Base-by-base conservation (phyloP, 2,888 invertebrate species). In the Microdon myrmicae region DNA sequence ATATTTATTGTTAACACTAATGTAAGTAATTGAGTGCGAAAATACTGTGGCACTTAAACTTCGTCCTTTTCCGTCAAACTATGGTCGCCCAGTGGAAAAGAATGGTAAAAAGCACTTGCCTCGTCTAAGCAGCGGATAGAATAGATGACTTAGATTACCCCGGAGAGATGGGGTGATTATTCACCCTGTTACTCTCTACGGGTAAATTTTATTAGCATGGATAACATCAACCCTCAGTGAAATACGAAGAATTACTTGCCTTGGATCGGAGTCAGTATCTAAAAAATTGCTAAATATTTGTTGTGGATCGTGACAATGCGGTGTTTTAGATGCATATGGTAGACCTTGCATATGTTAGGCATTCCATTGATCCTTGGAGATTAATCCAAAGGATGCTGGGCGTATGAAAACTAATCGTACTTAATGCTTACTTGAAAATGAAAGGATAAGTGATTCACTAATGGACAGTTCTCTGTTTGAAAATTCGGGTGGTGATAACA, bases 11-110 rank as follows among this genome's bases (percentile, higher is more conserved):
- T 72, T 72, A 72, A 70, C 73, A 70, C 72, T 77, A 78, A 78
- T 77, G 75, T 77, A 76, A 77, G 77, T 78, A 78, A 78, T 78
- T 78, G 78, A 78, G 78, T 78, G 78, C 79, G 76, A 78, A 78
- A 78, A 76, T 76, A 72, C 70, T 75, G 70, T 74, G 73, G 73
- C 74, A 72, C 71, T 73, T 72, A 68, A 69, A 69, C 55, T 68
- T 55, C 35, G 47, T 67, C 39, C 44, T 55, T 60, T 47, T 12
- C 9, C n/a, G 26, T 7, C 20, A 41, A 55, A 31, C 41, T 32
- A 35, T 6, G 17, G 29, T 9, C 38, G 19, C 37, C 6, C 22
- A 19, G 13, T 12, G 38, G 37, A 44, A 56, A 37, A 39, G 35
- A 61, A 47, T 58, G 58, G 58, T 58, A 64, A 64, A 58, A 51